These are phyloP conservation scores for Drosophila vallismaia DNA, from an alignment of 2,888 invertebrate genomes.

Conservation along the genomic window DNA sequence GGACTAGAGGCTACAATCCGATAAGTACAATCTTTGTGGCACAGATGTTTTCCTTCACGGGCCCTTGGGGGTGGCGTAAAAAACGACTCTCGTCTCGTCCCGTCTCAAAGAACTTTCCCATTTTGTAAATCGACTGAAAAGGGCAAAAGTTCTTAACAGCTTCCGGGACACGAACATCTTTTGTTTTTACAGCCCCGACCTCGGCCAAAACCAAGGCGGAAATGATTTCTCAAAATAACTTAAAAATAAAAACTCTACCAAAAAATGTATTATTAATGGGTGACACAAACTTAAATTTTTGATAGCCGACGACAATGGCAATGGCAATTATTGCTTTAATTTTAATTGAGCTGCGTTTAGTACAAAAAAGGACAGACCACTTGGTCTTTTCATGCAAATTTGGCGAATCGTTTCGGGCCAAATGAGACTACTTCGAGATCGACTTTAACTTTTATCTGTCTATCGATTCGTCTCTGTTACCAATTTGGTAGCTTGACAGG, in stretches of 20 bases:
- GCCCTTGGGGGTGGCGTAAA: conserved; percentile 39
- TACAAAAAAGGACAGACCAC: conserved; percentile 62
- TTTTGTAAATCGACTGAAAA: conserved; percentile 16
- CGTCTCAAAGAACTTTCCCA: neutral
- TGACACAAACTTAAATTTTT: conserved; percentile 32
- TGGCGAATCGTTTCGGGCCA: conserved; percentile 35
- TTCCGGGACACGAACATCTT: conserved; percentile 50
- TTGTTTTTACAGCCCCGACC: conserved; percentile 23
- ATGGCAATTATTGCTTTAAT: conserved; percentile 42
- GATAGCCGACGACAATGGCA: conserved; percentile 28
- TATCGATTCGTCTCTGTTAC: conserved; percentile 45
- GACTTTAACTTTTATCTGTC: conserved; percentile 33
- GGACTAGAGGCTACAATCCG: neutral
- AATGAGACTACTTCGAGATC: conserved; percentile 44
- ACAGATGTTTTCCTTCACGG: conserved; percentile 63
- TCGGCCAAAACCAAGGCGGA: conserved; percentile 31
- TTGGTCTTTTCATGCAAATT: conserved; percentile 49
- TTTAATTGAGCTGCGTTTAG: conserved; percentile 50
- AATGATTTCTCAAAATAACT: conserved; percentile 13
- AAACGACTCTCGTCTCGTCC: conserved; percentile 7
- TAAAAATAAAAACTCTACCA: conserved; percentile 8
- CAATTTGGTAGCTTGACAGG: conserved; percentile 48
- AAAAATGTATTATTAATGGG: conserved; percentile 37
- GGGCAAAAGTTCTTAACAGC: conserved; percentile 41
- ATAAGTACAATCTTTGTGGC: conserved; percentile 16